These are phyloP conservation scores for Leuctra nigra DNA, from an alignment of 2,888 invertebrate genomes.

Conservation along the genomic window DNA sequence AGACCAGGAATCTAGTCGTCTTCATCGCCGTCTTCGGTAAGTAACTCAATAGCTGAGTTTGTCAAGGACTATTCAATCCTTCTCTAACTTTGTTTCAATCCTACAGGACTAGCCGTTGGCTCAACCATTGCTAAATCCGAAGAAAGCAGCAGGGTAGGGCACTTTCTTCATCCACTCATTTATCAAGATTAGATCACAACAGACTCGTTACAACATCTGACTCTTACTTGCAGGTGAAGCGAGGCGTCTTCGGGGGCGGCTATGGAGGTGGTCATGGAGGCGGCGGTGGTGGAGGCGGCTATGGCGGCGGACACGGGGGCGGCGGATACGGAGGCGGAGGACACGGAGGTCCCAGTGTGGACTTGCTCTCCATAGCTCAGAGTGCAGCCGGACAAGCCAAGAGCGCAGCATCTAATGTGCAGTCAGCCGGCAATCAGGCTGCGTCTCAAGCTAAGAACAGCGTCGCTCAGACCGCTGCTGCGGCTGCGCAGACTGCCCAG, in stretches of 20 bases:
- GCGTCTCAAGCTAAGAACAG: conserved; percentile 1
- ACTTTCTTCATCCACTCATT: neutral
- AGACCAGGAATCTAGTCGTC: neutral
- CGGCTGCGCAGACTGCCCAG: neutral
- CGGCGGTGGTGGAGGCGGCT: neutral
- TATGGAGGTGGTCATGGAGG: neutral
- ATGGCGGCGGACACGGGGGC: neutral
- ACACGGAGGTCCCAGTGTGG: conserved; percentile 1
- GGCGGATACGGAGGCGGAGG: neutral
- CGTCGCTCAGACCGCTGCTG: neutral
- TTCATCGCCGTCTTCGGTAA: conserved; percentile 4
- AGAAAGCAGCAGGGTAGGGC: neutral
- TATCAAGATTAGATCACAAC: no score
- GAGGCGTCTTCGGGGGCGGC: conserved; percentile 1
- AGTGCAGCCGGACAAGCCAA: conserved; percentile 2
- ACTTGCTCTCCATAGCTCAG: neutral
- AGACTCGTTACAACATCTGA: neutral
- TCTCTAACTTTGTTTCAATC: neutral
- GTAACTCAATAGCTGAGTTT: neutral
- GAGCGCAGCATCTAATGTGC: neutral
- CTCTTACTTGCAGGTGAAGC: neutral
- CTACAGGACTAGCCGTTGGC: neutral
- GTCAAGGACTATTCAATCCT: neutral
- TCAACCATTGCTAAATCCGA: neutral
- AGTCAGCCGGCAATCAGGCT: neutral